Conservation (phyloP, 2,888 invertebrate genomes). For the Metalampra italica region DNA sequence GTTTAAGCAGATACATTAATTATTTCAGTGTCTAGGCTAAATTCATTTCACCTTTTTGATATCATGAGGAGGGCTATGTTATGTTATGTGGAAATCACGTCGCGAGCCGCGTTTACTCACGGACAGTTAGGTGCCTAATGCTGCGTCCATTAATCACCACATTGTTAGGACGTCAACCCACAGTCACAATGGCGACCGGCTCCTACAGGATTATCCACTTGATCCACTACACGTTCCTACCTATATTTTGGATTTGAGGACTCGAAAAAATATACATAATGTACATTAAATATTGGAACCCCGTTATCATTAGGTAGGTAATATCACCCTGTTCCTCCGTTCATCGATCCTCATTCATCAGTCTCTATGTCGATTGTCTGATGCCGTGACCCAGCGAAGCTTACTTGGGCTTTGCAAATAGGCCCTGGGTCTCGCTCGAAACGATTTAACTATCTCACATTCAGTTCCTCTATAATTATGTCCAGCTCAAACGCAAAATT, state of each 20-base stretch:
- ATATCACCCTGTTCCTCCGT: too few species aligned
- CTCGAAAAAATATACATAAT: too few species aligned
- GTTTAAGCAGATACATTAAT: not conserved
- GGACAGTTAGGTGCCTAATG: conserved; percentile 2
- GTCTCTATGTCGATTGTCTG: too few species aligned
- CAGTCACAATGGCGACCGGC: conserved; percentile 1
- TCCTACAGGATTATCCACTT: not conserved
- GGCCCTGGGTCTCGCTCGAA: too few species aligned
- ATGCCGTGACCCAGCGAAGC: too few species aligned
- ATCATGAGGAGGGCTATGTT: not conserved
- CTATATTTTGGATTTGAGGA: not conserved
- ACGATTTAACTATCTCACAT: too few species aligned
- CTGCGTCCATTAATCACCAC: conserved; percentile 10
- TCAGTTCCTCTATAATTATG: too few species aligned
- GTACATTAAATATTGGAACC: too few species aligned
- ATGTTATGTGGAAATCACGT: not conserved
- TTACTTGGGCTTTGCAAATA: too few species aligned
- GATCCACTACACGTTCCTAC: not conserved
- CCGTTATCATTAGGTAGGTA: too few species aligned
- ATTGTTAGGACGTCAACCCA: conserved; percentile 10
- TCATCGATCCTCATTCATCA: too few species aligned
- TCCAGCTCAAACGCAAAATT: too few species aligned
- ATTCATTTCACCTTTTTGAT: not conserved
- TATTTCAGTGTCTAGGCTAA: not conserved
- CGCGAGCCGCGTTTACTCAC: not conserved